These are phyloP conservation scores for Smutsia temminckii DNA, from an alignment of 2,797 vertebrate genomes.

Conservation along the genomic window DNA sequence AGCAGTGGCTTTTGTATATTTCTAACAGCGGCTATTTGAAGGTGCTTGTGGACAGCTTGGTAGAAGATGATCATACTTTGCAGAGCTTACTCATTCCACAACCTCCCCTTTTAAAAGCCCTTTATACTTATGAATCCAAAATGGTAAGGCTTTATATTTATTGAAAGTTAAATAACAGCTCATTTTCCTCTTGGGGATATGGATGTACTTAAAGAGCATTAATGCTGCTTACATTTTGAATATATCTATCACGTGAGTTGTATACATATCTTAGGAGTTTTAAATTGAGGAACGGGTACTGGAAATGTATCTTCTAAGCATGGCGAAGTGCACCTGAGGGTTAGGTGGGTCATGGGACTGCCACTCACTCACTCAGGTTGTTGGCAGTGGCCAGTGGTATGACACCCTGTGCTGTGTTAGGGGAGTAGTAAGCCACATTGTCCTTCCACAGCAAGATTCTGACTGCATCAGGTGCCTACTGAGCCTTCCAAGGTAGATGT, in stretches of 20 bases:
- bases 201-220: background rate
- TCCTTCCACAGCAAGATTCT: background rate
- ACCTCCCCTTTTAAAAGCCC: slow-evolving; percentile 94
- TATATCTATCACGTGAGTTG: background rate
- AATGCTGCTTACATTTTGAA: background rate
- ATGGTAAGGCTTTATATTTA: slow-evolving; percentile 89
- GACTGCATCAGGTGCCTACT: background rate
- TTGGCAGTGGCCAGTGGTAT: background rate
- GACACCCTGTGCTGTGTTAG: background rate
- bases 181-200: background rate
- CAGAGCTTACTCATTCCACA: slow-evolving; percentile 95
- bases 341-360: background rate
- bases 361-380: background rate
- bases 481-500: background rate
- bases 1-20: slow-evolving; percentile 95
- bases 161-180: background rate
- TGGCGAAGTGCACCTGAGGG: background rate
- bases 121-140: slow-evolving; percentile 98
- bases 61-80: slow-evolving; percentile 92
- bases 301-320: background rate
- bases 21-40: slow-evolving; percentile 98
- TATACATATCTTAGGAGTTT: slow-evolving; percentile 3
- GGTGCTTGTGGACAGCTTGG: slow-evolving; percentile 95
- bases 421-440: background rate
- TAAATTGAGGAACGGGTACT: background rate